These are phyloP conservation scores for Ochotona curzoniae DNA, from an alignment of 2,113 vertebrate species.

Conservation along the genomic window DNA sequence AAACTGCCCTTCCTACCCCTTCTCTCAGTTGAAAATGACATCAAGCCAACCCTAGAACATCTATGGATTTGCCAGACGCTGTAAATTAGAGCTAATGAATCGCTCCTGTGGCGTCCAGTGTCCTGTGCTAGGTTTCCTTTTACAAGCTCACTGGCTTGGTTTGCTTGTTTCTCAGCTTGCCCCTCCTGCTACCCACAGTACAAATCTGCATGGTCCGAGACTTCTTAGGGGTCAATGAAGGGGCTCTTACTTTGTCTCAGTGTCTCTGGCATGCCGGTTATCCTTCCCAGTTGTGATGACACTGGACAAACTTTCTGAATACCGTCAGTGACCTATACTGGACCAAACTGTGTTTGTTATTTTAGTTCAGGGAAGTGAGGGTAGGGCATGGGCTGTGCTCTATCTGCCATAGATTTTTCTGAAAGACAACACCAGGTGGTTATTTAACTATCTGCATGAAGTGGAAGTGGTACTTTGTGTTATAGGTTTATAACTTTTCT, in stretches of 20 bases:
- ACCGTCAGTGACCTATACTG: not conserved
- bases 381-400: not conserved
- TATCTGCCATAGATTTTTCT: not conserved
- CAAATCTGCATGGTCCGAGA: not conserved
- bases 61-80: not conserved
- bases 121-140: not conserved
- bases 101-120: slow-evolving; percentile 17
- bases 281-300: not conserved
- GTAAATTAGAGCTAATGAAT: not conserved
- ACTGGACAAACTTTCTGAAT: not conserved
- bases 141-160: not conserved
- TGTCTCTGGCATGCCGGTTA: not conserved
- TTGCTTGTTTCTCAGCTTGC: not conserved
- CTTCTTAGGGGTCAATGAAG: not conserved
- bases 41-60: not conserved
- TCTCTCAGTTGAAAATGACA: not conserved
- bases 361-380: not conserved
- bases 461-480: not conserved
- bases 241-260: not conserved
- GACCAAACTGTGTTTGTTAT: not conserved
- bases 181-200: not conserved
- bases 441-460: not conserved
- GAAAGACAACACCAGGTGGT: not conserved
- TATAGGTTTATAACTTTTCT: not conserved
- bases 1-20: not conserved